A percentile compares a stretch with the other conserved stretches of the same genome.
phyloP scores from a whole-genome alignment of 2,113 vertebrate species.

The Myanophis thanlyinensis region DNA sequence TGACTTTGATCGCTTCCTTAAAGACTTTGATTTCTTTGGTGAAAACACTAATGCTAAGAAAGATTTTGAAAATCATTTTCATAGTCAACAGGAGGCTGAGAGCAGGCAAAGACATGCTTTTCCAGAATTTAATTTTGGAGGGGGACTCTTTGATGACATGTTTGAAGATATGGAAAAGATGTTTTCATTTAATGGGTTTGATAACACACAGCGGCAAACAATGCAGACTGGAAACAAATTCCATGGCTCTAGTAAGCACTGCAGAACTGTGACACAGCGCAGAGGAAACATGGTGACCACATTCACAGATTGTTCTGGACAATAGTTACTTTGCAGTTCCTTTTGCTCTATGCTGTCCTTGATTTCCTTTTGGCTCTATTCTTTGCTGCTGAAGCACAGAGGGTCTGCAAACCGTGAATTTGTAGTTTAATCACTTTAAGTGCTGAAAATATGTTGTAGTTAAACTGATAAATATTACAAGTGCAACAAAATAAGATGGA shows the following conservation, averaged over 20 bases:
- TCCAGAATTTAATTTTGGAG: conserved; percentile 82
- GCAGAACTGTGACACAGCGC: conserved; percentile 93
- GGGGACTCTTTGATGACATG: conserved; percentile 87
- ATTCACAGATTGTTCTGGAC: conserved; percentile 91
- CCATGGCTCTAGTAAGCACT: conserved; percentile 85
- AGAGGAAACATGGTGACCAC: conserved; percentile 98
- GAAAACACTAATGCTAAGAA: conserved; percentile 81
- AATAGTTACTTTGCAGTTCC: conserved; percentile 55
- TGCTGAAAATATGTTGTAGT: conserved; percentile 48
- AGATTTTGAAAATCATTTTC: conserved; percentile 90
- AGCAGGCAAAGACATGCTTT: conserved; percentile 80
- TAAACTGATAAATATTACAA: conserved; percentile 57
- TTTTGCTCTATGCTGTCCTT: conserved; percentile 8
- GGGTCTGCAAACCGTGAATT: conserved; percentile 61
- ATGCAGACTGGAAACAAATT: conserved; percentile 79
- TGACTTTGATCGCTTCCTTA: conserved; percentile 92
- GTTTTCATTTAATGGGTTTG: conserved; percentile 89
- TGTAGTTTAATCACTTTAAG: conserved; percentile 57
- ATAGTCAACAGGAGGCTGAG: conserved; percentile 76
- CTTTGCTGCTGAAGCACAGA: conserved; percentile 52
- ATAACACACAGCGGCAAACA: conserved; percentile 63
- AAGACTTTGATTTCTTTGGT: conserved; percentile 85
- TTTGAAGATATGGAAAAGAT: conserved; percentile 97
- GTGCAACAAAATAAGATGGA: conserved; percentile 34
- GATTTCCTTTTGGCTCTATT: conserved; percentile 36